Evolutionary conservation across 2,888 invertebrate genomes (phyloP), one percentile per base, ranked within the genome.

Genomic region (Aphrophora alni): DNA sequence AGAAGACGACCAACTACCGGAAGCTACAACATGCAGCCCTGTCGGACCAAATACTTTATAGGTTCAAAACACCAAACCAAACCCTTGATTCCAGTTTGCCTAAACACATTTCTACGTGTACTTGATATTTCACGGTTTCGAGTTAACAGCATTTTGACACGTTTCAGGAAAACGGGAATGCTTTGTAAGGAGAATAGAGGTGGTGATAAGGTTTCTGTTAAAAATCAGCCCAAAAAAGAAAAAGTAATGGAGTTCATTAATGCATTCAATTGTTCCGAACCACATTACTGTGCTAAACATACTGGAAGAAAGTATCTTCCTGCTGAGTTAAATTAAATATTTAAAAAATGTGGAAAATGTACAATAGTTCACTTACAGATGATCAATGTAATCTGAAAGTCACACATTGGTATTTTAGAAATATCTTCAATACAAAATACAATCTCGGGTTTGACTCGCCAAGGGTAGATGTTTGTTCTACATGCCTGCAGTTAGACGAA

Each of bases 231-330:
- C n/a, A 74, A 74, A 8, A 74, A 74, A 74, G 74, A 74, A n/a
- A 28, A 74, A 7, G 74, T 74, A 21, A 74, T 74, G 28, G 5
- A 14, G 7, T 74, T 74, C 33, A 74, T 38, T 33, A 73, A 73
- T 26, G 27, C 21, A 38, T 74, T 74, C 24, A 74, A 74, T 26
- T 74, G 74, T 38, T 74, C 74, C 21, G 38, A 74, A n/a, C 74
- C 38, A 33, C 38, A 74, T 33, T 33, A 33, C 5, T 74, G 74
- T 74, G 33, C 74, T n/a, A 74, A 74, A 74, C 74, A 74, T 7
- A 74, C 74, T 33, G n/a, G 33, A 5, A 74, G 74, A 74, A 74
- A 74, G 25, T 74, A 74, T 74, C 74, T 74, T 28, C 25, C 74
- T 27, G 38, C 38, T 4, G 38, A 74, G 38, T 38, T 74, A 38